Evolutionary conservation across 2,113 vertebrate species (phyloP).

Genomic region (Cottus gobio): DNA sequence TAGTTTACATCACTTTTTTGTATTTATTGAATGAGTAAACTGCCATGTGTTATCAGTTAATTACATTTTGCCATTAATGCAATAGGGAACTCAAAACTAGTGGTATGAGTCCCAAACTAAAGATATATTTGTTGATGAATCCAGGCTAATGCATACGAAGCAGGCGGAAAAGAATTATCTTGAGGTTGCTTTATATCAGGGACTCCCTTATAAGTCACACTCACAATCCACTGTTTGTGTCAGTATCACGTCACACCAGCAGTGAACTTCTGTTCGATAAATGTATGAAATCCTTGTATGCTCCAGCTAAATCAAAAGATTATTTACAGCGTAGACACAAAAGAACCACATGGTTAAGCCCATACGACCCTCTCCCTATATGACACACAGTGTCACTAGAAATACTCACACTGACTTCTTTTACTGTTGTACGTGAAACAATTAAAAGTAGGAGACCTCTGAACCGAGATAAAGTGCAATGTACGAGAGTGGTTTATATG

Average conservation of each 20-base stretch:
- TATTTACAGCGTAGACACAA: not conserved
- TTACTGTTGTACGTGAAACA: slow-evolving; percentile 61
- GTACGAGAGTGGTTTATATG: slow-evolving; percentile 89
- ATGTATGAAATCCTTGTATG: not conserved
- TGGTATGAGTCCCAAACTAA: not conserved
- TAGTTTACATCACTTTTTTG: slow-evolving; percentile 47
- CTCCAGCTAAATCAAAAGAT: not conserved
- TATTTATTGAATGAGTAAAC: slow-evolving; percentile 47
- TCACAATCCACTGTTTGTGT: not conserved
- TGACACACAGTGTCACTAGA: slow-evolving; percentile 8
- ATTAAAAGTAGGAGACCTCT: slow-evolving; percentile 77
- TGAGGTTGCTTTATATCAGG: not conserved
- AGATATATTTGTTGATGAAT: slow-evolving; percentile 21
- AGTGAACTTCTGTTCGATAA: not conserved
- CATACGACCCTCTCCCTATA: not conserved
- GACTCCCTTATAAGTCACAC: not conserved
- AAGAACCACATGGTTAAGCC: not conserved
- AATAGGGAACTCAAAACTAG: not conserved
- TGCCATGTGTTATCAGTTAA: slow-evolving; percentile 25
- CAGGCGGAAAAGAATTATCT: not conserved
- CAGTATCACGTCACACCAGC: slow-evolving; percentile 1
- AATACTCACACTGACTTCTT: slow-evolving; percentile 24
- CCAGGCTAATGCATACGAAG: not conserved
- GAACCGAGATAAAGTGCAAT: slow-evolving; percentile 86
- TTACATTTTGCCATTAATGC: slow-evolving; percentile 24